Conservation (phyloP, 2,888 invertebrate genomes). For the Drosophila quinaria region DNA sequence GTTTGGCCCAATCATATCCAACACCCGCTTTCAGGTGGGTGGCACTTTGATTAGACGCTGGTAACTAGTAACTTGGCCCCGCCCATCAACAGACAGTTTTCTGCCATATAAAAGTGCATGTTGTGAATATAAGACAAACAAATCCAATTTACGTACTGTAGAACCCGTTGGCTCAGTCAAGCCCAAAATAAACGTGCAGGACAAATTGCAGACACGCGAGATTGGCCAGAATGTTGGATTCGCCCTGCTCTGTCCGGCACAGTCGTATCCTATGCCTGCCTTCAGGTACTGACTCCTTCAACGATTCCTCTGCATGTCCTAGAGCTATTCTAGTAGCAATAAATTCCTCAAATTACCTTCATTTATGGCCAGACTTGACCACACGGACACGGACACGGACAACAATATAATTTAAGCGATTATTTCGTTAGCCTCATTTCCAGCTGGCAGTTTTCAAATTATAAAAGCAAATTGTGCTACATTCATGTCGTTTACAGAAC, state of each 20-base stretch:
- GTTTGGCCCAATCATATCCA: conserved; percentile 90
- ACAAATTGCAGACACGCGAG: conserved; percentile 88
- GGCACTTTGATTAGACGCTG: background rate
- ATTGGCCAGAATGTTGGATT: conserved; percentile 86
- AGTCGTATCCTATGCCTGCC: conserved; percentile 91
- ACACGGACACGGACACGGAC: background rate
- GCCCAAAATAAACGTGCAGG: conserved; percentile 90
- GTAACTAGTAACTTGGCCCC: background rate
- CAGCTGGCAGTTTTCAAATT: conserved; percentile 54
- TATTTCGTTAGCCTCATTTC: conserved; percentile 40
- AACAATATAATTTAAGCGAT: conserved; percentile 54
- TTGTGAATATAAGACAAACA: background rate
- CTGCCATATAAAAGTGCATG: conserved; percentile 24
- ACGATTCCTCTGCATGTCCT: conserved; percentile 40
- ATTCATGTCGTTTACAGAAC: conserved; percentile 81
- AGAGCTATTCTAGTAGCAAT: conserved; percentile 23
- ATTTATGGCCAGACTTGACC: conserved; percentile 37
- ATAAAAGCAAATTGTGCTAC: conserved; percentile 6
- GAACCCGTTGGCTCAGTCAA: conserved; percentile 87
- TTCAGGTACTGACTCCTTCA: conserved; percentile 87
- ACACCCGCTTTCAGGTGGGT: conserved; percentile 90
- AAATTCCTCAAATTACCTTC: conserved; percentile 48
- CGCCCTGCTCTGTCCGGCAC: conserved; percentile 91
- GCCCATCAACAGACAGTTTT: conserved; percentile 42
- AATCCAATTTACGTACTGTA: conserved; percentile 57